These are phyloP conservation scores for Sylvia borin DNA, from an alignment of 2,797 vertebrate genomes.

Conservation along the genomic window DNA sequence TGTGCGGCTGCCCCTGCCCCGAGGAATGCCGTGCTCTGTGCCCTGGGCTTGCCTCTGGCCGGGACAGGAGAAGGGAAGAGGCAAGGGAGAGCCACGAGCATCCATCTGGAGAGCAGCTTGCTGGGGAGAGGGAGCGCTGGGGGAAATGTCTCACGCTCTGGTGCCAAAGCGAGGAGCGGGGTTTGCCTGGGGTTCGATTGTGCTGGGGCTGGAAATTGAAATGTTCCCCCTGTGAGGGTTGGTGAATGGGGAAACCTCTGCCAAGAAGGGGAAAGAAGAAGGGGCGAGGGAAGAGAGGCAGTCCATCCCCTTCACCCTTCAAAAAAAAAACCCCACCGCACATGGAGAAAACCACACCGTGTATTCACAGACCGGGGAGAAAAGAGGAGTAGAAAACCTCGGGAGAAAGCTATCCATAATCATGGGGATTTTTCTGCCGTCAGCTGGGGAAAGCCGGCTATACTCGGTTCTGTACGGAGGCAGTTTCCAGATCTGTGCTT, in stretches of 20 bases:
- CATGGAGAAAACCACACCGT: background rate
- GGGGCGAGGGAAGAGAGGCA: background rate
- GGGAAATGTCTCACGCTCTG: constrained; percentile 8
- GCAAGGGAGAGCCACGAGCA: background rate
- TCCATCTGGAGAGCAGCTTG: constrained; percentile 49
- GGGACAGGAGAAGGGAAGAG: background rate
- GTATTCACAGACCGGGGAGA: background rate
- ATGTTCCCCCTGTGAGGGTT: constrained; percentile 4
- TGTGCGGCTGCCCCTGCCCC: background rate
- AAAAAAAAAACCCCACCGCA: background rate
- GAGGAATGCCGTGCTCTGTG: background rate
- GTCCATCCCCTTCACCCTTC: background rate
- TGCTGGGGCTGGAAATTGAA: constrained; percentile 40
- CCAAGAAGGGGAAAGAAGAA: constrained; percentile 4
- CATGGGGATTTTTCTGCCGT: constrained; percentile 7
- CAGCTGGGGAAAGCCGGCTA: constrained; percentile 29
- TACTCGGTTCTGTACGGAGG: constrained; percentile 4
- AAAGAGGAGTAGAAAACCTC: background rate
- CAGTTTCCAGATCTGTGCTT: constrained; percentile 60
- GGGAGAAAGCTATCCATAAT: constrained; percentile 8
- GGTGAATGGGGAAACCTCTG: background rate
- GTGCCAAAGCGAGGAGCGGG: background rate
- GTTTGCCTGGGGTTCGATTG: background rate
- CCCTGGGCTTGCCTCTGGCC: background rate
- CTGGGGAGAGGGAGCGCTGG: background rate